These are phyloP conservation scores for Salvelinus alpinus DNA, from an alignment of 2,113 vertebrate species.

Conservation along the genomic window DNA sequence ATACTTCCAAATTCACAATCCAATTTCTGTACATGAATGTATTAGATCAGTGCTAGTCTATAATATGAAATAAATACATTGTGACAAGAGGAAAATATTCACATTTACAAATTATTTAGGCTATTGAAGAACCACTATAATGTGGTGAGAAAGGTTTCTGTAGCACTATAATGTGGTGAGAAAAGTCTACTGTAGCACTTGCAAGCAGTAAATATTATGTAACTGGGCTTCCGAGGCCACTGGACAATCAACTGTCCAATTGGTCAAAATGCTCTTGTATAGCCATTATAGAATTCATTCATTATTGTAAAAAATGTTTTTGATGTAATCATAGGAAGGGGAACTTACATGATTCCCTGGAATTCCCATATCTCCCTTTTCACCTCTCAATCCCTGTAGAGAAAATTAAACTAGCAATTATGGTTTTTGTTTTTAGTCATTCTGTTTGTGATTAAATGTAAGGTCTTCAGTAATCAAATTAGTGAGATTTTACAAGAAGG, in stretches of 20 bases:
- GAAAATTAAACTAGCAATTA: constrained; percentile 12
- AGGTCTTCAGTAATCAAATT: not conserved
- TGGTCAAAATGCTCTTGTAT: not conserved
- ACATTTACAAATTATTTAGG: not conserved
- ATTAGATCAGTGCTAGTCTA: not conserved
- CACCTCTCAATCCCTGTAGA: constrained; percentile 77
- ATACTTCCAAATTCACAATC: constrained; percentile 25
- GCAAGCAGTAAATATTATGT: not conserved
- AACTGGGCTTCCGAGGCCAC: too few species aligned
- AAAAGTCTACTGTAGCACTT: not conserved
- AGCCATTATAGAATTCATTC: too few species aligned
- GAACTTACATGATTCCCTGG: constrained; percentile 81
- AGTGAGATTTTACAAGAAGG: not conserved
- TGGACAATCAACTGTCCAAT: too few species aligned
- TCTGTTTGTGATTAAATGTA: too few species aligned
- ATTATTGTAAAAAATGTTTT: too few species aligned
- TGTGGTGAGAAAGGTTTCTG: not conserved
- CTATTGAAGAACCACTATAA: not conserved
- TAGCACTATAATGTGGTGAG: constrained; percentile 1
- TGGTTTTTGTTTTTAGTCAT: not conserved
- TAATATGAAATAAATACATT: not conserved
- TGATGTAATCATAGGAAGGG: not conserved
- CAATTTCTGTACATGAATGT: not conserved
- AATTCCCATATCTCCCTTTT: constrained; percentile 81
- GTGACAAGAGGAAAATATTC: not conserved